Evolutionary conservation across 2,888 invertebrate genomes (phyloP).

Genomic region (Patella depressa): DNA sequence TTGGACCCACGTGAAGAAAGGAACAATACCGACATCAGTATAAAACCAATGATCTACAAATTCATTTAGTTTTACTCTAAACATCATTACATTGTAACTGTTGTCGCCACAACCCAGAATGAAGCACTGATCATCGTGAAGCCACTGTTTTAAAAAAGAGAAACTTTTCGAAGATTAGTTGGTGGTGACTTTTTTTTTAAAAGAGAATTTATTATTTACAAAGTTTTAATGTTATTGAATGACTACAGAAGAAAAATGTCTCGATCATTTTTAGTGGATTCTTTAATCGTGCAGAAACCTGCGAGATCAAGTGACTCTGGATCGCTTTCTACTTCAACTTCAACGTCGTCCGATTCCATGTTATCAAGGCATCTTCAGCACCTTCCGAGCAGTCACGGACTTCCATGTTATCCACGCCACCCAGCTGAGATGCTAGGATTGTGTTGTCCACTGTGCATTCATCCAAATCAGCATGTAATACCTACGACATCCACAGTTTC

Average conservation of each 20-base stretch:
- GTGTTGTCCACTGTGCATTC: conserved; percentile 62
- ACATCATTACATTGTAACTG: too few relatives aligned
- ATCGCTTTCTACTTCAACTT: conserved; percentile 5
- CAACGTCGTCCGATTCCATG: conserved; percentile 1
- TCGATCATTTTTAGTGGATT: conserved; percentile 69
- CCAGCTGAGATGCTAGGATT: conserved; percentile 57
- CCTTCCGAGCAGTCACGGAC: conserved; percentile 38
- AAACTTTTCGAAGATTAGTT: too few relatives aligned
- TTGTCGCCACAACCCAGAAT: too few relatives aligned
- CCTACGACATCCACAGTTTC: conserved; percentile 29
- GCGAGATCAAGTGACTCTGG: conserved; percentile 18
- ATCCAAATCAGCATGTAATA: conserved; percentile 34
- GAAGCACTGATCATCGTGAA: too few relatives aligned
- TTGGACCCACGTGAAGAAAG: conserved; percentile 36
- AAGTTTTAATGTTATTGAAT: neutral
- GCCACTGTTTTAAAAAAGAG: too few relatives aligned
- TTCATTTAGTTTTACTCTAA: too few relatives aligned
- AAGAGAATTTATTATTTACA: too few relatives aligned
- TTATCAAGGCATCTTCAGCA: conserved; percentile 33
- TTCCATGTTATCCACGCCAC: conserved; percentile 58
- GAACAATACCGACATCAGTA: conserved; percentile 32
- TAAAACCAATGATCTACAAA: neutral
- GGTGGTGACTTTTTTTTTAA: too few relatives aligned
- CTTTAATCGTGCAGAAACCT: conserved; percentile 62
- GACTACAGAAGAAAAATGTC: conserved; percentile 54